A percentile compares a stretch with the other conserved stretches of the same genome.
phyloP scores from a whole-genome alignment of 2,888 invertebrate species.

The Drosophila yooni region DNA sequence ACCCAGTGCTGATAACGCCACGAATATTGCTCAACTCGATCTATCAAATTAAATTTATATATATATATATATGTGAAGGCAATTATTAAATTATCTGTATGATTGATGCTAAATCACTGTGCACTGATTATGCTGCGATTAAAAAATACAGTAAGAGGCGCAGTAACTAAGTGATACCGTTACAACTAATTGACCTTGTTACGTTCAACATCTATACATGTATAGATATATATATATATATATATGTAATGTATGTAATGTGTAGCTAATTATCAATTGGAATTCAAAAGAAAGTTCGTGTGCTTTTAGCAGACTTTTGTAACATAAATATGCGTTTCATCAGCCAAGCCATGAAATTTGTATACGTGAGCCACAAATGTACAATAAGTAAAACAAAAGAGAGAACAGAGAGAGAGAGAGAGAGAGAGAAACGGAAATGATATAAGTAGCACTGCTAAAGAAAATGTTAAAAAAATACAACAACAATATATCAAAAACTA shows the following conservation, averaged over 20 bases:
- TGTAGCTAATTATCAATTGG: conserved; percentile 10
- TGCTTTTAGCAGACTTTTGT: conserved; percentile 15
- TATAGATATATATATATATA: not conserved
- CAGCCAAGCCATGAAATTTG: conserved; percentile 35
- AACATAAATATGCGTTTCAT: conserved; percentile 47
- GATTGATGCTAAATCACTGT: conserved; percentile 34
- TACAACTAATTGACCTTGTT: conserved; percentile 43
- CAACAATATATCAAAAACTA: not conserved
- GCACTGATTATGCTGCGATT: conserved; percentile 50
- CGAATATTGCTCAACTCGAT: conserved; percentile 11
- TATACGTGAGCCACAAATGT: not conserved
- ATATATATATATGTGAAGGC: not conserved
- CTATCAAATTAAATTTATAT: conserved; percentile 31
- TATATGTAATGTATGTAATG: not conserved
- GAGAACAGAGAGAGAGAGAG: not conserved
- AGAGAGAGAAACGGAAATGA: not conserved
- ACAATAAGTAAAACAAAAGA: not conserved
- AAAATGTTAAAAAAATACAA: not conserved
- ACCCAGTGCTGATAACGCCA: conserved; percentile 60
- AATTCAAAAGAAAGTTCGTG: conserved; percentile 29
- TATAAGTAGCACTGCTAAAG: not conserved
- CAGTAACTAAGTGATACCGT: conserved; percentile 43
- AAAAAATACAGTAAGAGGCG: conserved; percentile 40
- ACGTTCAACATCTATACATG: not conserved
- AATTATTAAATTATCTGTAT: conserved; percentile 13